phyloP scores from a whole-genome alignment of 2,888 invertebrate species.

The Ophioninae sp. region DNA sequence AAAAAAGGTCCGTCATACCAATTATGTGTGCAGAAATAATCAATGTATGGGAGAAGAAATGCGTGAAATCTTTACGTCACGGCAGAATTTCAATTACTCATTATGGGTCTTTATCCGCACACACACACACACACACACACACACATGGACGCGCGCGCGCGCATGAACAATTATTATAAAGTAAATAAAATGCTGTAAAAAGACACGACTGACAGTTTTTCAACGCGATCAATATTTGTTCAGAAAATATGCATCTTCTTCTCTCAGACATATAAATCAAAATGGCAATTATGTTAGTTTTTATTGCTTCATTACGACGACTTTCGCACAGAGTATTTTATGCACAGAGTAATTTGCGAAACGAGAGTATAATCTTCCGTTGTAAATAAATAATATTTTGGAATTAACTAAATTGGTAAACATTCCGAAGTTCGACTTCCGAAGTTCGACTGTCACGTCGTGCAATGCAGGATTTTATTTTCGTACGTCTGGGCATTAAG shows the following conservation, averaged over 20 bases:
- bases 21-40: neutral
- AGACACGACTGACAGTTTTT: neutral
- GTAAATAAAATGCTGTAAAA: neutral
- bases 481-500: neutral
- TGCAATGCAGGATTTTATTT: neutral
- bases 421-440: neutral
- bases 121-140: too few species aligned
- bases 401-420: neutral
- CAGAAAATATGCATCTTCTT: neutral
- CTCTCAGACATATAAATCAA: neutral
- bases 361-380: neutral
- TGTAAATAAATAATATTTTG: neutral
- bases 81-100: slow-evolving; percentile 2
- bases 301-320: neutral
- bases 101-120: too few species aligned
- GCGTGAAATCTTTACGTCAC: neutral
- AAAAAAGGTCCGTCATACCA: neutral
- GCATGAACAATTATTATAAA: neutral
- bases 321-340: neutral
- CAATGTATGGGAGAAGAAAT: neutral
- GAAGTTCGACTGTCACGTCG: neutral
- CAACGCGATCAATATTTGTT: neutral
- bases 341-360: too few species aligned
- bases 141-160: too few species aligned
- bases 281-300: neutral